Percentiles rank a stretch among this genome's conserved stretches.
Evolutionary conservation across 2,113 vertebrate species (phyloP).

Genomic region (Daboia siamensis): DNA sequence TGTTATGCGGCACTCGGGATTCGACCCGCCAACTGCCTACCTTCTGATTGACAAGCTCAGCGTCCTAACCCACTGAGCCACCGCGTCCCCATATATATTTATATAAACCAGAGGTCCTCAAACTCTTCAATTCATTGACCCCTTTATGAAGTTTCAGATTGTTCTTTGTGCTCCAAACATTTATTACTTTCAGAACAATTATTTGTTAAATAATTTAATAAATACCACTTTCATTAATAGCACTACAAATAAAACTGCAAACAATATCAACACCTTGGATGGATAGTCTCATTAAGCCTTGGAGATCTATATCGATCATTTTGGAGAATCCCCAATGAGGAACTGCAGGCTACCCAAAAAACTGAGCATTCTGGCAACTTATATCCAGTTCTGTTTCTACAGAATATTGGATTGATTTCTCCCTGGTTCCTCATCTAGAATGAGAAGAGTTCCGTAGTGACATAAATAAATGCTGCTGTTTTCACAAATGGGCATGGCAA

Average conservation of each 20-base stretch:
- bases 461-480: background rate
- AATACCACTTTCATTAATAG: background rate
- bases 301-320: background rate
- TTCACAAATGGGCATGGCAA: background rate
- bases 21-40: too few relatives aligned
- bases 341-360: background rate
- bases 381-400: background rate
- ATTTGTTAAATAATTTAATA: background rate
- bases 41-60: too few relatives aligned
- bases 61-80: too few relatives aligned
- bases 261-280: background rate
- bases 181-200: background rate
- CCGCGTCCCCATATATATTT: too few relatives aligned
- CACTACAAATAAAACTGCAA: background rate
- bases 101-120: background rate
- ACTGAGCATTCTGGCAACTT: background rate
- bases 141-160: background rate
- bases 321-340: background rate
- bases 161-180: background rate
- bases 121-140: background rate
- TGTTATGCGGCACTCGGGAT: too few relatives aligned
- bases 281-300: background rate
- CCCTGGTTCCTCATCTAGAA: background rate
- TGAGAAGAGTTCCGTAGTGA: background rate
- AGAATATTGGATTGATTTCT: background rate